Evolutionary conservation across 2,797 vertebrate species (phyloP).

Genomic region (Pterois miles): DNA sequence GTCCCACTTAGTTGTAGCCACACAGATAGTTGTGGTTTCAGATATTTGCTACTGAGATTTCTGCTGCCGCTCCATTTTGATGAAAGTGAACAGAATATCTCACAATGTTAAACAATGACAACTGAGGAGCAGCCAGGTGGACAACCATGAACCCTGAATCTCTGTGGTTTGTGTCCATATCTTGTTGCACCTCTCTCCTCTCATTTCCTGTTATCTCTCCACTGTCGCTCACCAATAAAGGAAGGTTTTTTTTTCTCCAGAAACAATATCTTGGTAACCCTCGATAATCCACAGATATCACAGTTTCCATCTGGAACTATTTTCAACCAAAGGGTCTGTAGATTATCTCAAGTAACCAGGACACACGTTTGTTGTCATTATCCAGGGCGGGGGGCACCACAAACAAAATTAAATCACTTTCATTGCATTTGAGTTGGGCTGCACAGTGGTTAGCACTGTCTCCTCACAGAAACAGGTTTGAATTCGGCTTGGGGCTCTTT

Average conservation of each 20-base stretch:
- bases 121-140: not conserved
- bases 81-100: not conserved
- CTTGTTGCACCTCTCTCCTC: not conserved
- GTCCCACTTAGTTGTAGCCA: not conserved
- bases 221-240: not conserved
- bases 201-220: not conserved
- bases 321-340: not conserved
- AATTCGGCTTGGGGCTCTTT: no score
- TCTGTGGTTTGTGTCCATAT: not conserved
- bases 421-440: not conserved
- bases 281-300: not conserved
- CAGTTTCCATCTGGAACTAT: slow-evolving; percentile 13
- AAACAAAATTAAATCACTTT: not conserved
- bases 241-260: not conserved
- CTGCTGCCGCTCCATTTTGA: not conserved
- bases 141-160: not conserved
- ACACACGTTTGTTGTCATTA: not conserved
- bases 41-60: not conserved
- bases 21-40: slow-evolving; percentile 19
- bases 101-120: not conserved
- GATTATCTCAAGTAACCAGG: slow-evolving; percentile 3
- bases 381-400: not conserved
- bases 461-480: no score
- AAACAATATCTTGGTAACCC: not conserved
- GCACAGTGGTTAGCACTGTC: no score